These are phyloP conservation scores for Aselliscus stoliczkanus DNA, from an alignment of 2,797 vertebrate species.

Conservation along the genomic window DNA sequence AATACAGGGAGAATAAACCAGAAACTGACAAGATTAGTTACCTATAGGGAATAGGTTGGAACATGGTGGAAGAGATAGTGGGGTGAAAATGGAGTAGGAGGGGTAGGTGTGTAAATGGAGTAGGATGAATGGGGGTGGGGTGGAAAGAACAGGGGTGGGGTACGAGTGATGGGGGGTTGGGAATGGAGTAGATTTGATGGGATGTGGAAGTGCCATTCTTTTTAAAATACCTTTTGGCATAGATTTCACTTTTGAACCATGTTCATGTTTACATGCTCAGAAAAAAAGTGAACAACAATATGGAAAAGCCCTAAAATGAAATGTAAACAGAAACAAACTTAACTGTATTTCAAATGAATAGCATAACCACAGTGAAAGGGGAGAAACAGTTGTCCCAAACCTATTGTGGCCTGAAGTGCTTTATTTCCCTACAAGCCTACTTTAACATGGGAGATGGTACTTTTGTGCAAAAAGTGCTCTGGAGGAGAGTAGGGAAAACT, in stretches of 20 bases:
- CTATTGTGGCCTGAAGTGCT: not conserved
- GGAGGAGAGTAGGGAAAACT: not conserved
- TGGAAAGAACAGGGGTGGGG: not conserved
- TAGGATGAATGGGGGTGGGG: not conserved
- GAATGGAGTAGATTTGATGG: not conserved
- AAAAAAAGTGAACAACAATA: not conserved
- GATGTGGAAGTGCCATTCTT: not conserved
- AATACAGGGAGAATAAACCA: not conserved
- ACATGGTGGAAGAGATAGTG: not conserved
- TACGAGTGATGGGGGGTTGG: no score
- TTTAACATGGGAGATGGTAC: not conserved
- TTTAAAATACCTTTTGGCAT: not conserved
- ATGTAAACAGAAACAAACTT: not conserved
- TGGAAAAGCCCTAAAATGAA: not conserved
- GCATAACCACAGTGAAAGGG: not conserved
- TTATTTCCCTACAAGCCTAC: not conserved
- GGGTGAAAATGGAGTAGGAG: not conserved
- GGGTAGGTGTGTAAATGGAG: not conserved
- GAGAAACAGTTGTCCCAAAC: not conserved
- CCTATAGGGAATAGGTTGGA: not conserved
- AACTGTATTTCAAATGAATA: not conserved
- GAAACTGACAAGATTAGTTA: not conserved
- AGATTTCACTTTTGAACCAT: not conserved
- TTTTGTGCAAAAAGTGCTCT: slow-evolving; percentile 42
- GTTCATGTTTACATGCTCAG: not conserved